phyloP scores from a whole-genome alignment of 2,113 vertebrate species.

The Oreochromis spilurus region DNA sequence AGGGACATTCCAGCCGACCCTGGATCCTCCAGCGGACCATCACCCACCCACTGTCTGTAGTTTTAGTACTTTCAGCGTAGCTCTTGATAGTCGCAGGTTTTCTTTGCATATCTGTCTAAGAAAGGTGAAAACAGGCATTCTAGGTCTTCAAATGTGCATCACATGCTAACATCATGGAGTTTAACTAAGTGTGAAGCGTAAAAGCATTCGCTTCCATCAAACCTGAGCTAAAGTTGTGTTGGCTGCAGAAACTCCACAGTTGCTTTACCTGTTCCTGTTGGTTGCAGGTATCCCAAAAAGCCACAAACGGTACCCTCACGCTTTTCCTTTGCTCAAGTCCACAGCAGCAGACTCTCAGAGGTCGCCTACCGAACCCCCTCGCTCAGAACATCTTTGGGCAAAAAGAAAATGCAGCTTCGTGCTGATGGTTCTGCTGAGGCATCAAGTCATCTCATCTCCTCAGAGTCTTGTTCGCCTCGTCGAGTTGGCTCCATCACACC shows the following conservation, averaged over 20 bases:
- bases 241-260: neutral
- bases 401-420: neutral
- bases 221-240: neutral
- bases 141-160: neutral
- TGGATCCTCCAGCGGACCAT: neutral
- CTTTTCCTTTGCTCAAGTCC: neutral
- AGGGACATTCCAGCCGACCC: conserved; percentile 3
- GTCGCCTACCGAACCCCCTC: neutral
- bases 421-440: neutral
- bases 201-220: neutral
- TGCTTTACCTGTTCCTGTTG: neutral
- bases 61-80: neutral
- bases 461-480: neutral
- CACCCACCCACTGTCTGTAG: neutral
- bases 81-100: neutral
- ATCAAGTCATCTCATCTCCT: neutral
- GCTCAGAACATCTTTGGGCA: neutral
- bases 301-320: neutral
- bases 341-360: neutral
- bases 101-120: neutral
- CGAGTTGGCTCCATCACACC: neutral
- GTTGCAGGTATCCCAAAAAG: neutral
- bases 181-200: neutral
- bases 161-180: neutral
- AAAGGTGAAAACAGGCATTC: neutral